phyloP scores from a whole-genome alignment of 2,113 vertebrate genomes.

The Piaya cayana region DNA sequence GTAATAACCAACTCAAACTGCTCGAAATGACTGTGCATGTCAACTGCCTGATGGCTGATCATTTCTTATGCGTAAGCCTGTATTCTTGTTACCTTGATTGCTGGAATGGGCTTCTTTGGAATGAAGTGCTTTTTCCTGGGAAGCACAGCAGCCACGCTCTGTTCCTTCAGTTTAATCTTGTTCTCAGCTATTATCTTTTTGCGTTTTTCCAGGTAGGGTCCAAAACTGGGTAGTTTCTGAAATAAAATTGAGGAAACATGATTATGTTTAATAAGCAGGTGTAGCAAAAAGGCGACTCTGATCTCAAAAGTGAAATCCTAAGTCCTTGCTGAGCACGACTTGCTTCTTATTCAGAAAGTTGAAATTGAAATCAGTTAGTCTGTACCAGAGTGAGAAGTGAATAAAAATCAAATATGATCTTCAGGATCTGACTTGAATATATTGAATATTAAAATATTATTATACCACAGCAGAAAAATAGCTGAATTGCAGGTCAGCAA shows the following conservation, averaged over 20 bases:
- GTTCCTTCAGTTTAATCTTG: slow-evolving; percentile 75
- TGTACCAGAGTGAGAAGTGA: background rate
- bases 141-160: background rate
- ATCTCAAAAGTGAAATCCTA: background rate
- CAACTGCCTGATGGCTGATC: slow-evolving; percentile 11
- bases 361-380: background rate
- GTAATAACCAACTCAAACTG: slow-evolving; percentile 46
- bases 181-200: slow-evolving; percentile 81
- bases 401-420: slow-evolving; percentile 25
- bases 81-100: slow-evolving; percentile 83
- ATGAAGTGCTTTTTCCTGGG: slow-evolving; percentile 42
- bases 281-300: background rate
- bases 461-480: slow-evolving; percentile 22
- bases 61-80: background rate
- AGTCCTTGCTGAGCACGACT: background rate
- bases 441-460: slow-evolving; percentile 54
- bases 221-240: slow-evolving; percentile 89
- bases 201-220: slow-evolving; percentile 85
- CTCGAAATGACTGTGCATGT: slow-evolving; percentile 38
- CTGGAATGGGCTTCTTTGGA: slow-evolving; percentile 80
- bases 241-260: slow-evolving; percentile 12
- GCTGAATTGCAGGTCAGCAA: slow-evolving; percentile 38
- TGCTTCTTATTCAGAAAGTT: background rate
- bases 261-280: background rate
- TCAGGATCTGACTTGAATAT: slow-evolving; percentile 9